Percentiles rank a stretch among this genome's conserved stretches.
These are phyloP conservation scores for Macrosiphum euphorbiae DNA, from an alignment of 2,888 invertebrate genomes.

Conservation along the genomic window DNA sequence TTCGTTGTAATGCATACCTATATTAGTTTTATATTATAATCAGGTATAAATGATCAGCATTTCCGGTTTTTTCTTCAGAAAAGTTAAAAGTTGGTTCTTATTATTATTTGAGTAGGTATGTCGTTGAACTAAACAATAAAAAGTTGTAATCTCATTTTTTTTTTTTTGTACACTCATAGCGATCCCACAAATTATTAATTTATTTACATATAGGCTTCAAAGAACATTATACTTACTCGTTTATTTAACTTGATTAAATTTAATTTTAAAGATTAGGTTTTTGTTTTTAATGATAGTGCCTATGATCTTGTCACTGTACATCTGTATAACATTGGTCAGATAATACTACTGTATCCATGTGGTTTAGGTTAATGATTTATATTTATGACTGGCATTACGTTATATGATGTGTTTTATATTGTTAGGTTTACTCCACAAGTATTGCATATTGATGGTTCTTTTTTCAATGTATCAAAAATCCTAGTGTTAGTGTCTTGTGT, in stretches of 20 bases:
- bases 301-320: not conserved
- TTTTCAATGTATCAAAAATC: not conserved
- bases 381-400: not conserved
- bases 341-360: not conserved
- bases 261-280: not conserved
- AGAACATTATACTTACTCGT: not conserved
- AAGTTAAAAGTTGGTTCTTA: not conserved
- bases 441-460: not conserved
- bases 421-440: not conserved
- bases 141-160: not conserved
- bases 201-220: not conserved
- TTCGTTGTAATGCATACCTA: not conserved
- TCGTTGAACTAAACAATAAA: not conserved
- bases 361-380: not conserved
- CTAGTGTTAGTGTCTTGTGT: not conserved
- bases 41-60: not conserved
- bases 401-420: not conserved
- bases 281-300: not conserved
- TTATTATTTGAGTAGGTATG: not conserved
- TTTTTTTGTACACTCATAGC: not conserved
- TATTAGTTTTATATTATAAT: not conserved
- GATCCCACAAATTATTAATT: not conserved
- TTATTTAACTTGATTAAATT: not conserved
- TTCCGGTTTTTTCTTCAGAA: not conserved
- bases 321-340: not conserved